Percentiles rank a stretch among this genome's conserved stretches.
phyloP scores from a whole-genome alignment of 2,888 invertebrate genomes.

The Conchocele bisecta region DNA sequence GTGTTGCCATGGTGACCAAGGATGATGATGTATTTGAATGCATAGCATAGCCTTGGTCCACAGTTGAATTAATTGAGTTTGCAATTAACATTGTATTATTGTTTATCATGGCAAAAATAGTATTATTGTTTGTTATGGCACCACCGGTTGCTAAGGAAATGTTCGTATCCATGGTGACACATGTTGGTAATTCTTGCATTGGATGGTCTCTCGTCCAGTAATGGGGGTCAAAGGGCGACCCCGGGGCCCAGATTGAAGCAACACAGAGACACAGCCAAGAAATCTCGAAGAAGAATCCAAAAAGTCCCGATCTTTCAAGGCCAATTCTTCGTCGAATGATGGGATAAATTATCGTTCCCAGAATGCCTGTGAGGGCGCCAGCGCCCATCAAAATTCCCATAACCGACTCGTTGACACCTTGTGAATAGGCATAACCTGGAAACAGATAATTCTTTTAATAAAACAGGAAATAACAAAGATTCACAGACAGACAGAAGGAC shows the following conservation, averaged over 20 bases:
- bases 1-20: background rate
- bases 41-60: background rate
- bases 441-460: too few species aligned
- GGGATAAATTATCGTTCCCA: constrained; percentile 84
- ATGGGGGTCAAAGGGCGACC: constrained; percentile 83
- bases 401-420: constrained; percentile 82
- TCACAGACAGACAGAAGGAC: too few species aligned
- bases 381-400: constrained; percentile 83
- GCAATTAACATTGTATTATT: too few species aligned
- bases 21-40: background rate
- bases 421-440: constrained; percentile 83
- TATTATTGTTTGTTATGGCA: background rate
- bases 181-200: too few species aligned
- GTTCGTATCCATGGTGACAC: background rate
- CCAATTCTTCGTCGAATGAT: constrained; percentile 80
- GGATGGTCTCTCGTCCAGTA: constrained; percentile 5
- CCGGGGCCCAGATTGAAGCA: constrained; percentile 83
- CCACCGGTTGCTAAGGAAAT: background rate
- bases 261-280: constrained; percentile 82
- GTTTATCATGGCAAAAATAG: too few species aligned
- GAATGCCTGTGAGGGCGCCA: constrained; percentile 83
- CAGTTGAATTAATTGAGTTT: too few species aligned
- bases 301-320: constrained; percentile 78
- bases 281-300: constrained; percentile 77
- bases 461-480: too few species aligned